phyloP scores from a whole-genome alignment of 2,797 vertebrate genomes.

The Acipenser oxyrinchus region DNA sequence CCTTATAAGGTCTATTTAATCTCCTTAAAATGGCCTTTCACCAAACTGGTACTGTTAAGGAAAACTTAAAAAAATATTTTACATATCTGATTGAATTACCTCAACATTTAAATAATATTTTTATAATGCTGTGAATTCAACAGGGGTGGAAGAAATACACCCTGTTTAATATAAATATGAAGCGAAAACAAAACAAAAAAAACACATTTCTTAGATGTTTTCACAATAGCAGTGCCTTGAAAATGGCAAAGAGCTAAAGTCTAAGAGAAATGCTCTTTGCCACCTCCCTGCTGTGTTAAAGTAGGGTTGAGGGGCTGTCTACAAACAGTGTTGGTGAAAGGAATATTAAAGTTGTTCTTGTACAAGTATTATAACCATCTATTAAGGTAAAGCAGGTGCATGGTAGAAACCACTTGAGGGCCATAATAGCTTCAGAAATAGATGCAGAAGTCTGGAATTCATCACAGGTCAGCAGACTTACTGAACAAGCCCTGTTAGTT shows the following conservation, averaged over 20 bases:
- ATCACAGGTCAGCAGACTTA: no score
- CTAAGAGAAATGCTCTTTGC: conserved; percentile 24
- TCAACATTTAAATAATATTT: conserved; percentile 59
- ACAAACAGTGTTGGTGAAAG: conserved; percentile 80
- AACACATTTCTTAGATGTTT: conserved; percentile 37
- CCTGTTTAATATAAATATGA: conserved; percentile 45
- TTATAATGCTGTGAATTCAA: conserved; percentile 73
- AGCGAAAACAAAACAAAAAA: conserved; percentile 33
- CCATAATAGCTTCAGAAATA: conserved; percentile 24
- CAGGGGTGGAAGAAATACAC: conserved; percentile 25
- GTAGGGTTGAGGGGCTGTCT: conserved; percentile 37
- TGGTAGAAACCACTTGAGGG: conserved; percentile 45
- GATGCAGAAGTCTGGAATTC: background rate
- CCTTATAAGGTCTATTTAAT: conserved; percentile 41
- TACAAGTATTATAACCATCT: conserved; percentile 44
- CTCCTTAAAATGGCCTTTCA: conserved; percentile 72
- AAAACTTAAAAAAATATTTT: conserved; percentile 44
- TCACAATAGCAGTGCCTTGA: conserved; percentile 69
- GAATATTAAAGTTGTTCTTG: conserved; percentile 56
- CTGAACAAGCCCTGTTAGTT: no score
- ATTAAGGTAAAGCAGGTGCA: conserved; percentile 38
- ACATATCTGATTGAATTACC: conserved; percentile 65
- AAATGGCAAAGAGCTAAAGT: conserved; percentile 46
- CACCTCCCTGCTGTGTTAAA: no score
- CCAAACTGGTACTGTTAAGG: conserved; percentile 71